These are phyloP conservation scores for Dromiciops gliroides DNA, from an alignment of 2,113 vertebrate species.

Conservation along the genomic window DNA sequence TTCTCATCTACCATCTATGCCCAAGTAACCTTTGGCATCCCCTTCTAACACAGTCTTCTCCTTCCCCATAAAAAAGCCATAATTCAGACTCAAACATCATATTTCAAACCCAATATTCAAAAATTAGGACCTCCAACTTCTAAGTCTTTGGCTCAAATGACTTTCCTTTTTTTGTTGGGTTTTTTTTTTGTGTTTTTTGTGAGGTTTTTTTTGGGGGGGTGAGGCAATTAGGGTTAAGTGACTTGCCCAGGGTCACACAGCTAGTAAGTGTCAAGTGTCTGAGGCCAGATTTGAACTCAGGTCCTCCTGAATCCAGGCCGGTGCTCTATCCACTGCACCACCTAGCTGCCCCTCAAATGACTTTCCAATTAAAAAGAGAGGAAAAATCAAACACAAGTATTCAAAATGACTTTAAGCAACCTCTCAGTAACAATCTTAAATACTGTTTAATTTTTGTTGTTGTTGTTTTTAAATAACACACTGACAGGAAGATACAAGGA, in stretches of 20 bases:
- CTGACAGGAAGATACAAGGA: neutral
- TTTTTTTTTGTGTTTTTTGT: no score
- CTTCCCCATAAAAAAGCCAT: neutral
- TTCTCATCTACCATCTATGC: neutral
- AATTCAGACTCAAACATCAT: neutral
- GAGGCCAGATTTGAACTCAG: no score
- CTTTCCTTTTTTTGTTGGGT: no score
- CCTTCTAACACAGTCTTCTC: neutral
- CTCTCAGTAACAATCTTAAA: neutral
- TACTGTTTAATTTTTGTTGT: neutral
- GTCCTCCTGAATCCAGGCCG: no score
- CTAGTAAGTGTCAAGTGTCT: no score
- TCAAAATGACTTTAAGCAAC: neutral
- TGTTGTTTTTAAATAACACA: neutral
- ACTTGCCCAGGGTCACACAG: no score
- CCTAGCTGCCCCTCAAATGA: no score
- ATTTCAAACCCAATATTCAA: neutral
- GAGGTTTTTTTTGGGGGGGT: no score
- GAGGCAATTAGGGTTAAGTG: no score
- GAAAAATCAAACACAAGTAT: neutral
- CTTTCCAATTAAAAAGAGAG: neutral
- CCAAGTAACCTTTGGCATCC: neutral
- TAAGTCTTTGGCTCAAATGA: neutral
- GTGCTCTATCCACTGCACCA: no score
- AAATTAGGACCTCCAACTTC: neutral